phyloP scores from a whole-genome alignment of 1,140 invertebrate genomes.

The Vanessa atalanta region DNA sequence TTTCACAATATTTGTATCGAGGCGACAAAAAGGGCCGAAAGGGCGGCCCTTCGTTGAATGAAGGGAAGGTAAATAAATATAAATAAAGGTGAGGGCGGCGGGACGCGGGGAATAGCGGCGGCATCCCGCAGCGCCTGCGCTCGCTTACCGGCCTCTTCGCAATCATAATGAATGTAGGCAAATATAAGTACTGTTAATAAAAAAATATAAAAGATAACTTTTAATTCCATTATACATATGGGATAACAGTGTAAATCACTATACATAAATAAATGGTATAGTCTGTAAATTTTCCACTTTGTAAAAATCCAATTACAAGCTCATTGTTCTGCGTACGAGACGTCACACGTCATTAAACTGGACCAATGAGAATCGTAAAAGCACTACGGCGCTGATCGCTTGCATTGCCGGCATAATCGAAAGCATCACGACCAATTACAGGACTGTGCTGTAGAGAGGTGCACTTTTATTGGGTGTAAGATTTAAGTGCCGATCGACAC shows the following conservation, averaged over 20 bases:
- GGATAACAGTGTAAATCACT: background rate
- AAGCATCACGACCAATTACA: slow-evolving; percentile 73
- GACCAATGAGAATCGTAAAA: slow-evolving; percentile 77
- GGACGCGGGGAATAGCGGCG: slow-evolving; percentile 47
- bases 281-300: slow-evolving; percentile 58
- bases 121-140: slow-evolving; percentile 71
- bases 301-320: slow-evolving; percentile 75
- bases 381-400: slow-evolving; percentile 59
- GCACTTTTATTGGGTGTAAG: slow-evolving; percentile 79
- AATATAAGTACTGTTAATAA: slow-evolving; percentile 18
- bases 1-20: slow-evolving; percentile 80
- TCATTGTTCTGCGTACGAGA: slow-evolving; percentile 67
- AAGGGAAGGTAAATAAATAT: slow-evolving; percentile 81
- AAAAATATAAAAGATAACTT: background rate
- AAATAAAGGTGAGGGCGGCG: slow-evolving; percentile 76
- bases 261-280: background rate
- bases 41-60: slow-evolving; percentile 78
- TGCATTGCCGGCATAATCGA: slow-evolving; percentile 56
- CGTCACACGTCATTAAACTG: slow-evolving; percentile 76
- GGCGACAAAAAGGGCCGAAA: slow-evolving; percentile 79
- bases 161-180: slow-evolving; percentile 28
- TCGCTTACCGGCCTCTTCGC: slow-evolving; percentile 32
- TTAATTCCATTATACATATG: background rate
- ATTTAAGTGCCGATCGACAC: slow-evolving; percentile 78
- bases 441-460: slow-evolving; percentile 58